Evolutionary conservation across 2,113 vertebrate genomes (phyloP).

Genomic region (Oreochromis spilurus): DNA sequence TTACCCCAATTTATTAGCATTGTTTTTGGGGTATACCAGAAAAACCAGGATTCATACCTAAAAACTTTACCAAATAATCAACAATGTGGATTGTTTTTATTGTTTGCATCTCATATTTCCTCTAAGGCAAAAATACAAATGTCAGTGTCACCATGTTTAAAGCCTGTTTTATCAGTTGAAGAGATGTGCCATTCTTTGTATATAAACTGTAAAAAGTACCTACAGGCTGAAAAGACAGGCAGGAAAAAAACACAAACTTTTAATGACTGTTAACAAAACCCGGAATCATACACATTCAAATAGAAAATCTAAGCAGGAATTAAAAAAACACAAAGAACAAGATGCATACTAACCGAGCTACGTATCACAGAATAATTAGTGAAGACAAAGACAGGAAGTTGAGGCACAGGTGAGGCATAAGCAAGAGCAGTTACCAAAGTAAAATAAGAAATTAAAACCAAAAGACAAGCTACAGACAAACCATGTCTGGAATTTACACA

Average conservation of each 20-base stretch:
- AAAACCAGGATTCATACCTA: background rate
- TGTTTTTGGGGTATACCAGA: background rate
- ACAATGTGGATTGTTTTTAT: background rate
- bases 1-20: background rate
- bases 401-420: background rate
- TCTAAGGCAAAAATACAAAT: background rate
- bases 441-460: background rate
- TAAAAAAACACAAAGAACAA: background rate
- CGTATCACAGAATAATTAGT: background rate
- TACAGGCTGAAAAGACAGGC: background rate
- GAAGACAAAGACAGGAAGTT: background rate
- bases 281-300: background rate
- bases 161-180: background rate
- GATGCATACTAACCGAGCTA: background rate
- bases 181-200: background rate
- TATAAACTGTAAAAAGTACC: background rate
- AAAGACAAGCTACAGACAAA: background rate
- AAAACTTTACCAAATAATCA: background rate
- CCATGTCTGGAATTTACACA: background rate
- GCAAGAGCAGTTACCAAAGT: background rate
- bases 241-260: fast-evolving
- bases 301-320: background rate
- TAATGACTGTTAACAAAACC: background rate
- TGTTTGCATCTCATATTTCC: background rate
- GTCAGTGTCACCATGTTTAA: background rate